phyloP scores from a whole-genome alignment of 2,797 vertebrate genomes.

The Enteromius viviparus region DNA sequence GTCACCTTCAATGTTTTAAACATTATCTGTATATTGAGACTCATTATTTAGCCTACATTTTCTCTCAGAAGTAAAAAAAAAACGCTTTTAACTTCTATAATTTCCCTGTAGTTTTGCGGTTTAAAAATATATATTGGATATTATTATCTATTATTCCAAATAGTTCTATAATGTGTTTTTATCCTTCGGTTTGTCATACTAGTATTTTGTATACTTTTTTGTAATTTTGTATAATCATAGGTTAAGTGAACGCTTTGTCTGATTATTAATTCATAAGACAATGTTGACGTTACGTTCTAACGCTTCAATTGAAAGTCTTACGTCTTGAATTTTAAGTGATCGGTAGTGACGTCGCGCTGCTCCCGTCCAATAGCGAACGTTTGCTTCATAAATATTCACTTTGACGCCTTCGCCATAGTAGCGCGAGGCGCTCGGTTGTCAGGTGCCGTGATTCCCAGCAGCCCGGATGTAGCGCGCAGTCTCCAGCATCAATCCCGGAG shows the following conservation, averaged over 20 bases:
- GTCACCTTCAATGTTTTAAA: neutral
- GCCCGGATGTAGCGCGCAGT: conserved; percentile 83
- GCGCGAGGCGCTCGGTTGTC: conserved; percentile 2
- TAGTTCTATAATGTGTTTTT: no score
- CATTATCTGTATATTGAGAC: neutral
- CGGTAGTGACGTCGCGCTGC: neutral
- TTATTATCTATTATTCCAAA: neutral
- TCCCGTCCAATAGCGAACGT: neutral
- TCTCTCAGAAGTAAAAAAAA: no score
- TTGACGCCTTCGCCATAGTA: conserved; percentile 9
- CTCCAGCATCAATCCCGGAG: conserved; percentile 58
- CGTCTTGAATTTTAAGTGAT: neutral
- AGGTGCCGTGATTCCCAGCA: conserved; percentile 62
- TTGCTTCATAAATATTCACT: neutral
- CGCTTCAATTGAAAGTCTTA: neutral
- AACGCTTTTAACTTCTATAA: neutral
- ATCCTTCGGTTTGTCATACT: neutral
- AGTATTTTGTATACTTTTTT: neutral
- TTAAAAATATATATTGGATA: neutral
- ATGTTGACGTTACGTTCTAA: neutral
- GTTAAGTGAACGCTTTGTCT: neutral
- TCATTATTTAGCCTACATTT: neutral
- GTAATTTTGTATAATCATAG: neutral
- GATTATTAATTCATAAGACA: neutral
- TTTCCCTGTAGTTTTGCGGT: no score